Conservation (phyloP, 2,797 vertebrate genomes). For the Kryptolebias ocellatus region DNA sequence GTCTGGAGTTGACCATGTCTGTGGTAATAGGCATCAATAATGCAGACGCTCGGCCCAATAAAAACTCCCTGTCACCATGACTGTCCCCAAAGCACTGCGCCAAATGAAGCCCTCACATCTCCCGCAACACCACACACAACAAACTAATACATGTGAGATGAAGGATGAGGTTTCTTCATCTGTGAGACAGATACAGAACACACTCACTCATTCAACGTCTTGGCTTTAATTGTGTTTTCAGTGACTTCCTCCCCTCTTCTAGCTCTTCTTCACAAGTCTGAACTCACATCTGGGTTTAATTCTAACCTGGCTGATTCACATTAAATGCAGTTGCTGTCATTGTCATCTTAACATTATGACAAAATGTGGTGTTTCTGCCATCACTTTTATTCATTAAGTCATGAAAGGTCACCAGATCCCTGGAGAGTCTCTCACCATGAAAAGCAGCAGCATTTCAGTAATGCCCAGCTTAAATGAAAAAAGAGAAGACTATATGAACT, state of each 20-base stretch:
- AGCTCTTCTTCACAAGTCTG: constrained; percentile 7
- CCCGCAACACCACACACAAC: constrained; percentile 30
- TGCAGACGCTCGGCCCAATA: constrained; percentile 68
- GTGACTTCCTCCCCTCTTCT: constrained; percentile 1
- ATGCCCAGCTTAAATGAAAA: not conserved
- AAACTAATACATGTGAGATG: constrained; percentile 18
- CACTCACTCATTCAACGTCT: constrained; percentile 16
- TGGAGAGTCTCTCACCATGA: not conserved
- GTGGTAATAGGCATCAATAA: constrained; percentile 81
- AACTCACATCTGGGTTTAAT: constrained; percentile 14
- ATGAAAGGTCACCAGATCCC: not conserved
- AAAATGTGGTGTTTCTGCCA: constrained; percentile 7
- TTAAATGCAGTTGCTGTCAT: constrained; percentile 6
- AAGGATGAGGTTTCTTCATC: constrained; percentile 29
- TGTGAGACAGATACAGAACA: constrained; percentile 25
- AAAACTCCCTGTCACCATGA: constrained; percentile 59
- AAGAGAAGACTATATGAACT: constrained; percentile 10
- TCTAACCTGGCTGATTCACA: constrained; percentile 23
- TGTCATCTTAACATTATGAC: constrained; percentile 7
- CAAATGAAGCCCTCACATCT: constrained; percentile 34
- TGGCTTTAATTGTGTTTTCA: constrained; percentile 20
- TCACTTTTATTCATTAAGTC: constrained; percentile 18
- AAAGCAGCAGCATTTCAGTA: constrained; percentile 7
- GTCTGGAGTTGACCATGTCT: constrained; percentile 71
- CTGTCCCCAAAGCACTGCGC: constrained; percentile 41